A percentile compares a stretch with the other conserved stretches of the same genome.
Evolutionary conservation across 2,888 invertebrate genomes (phyloP).

Genomic region (Nomada goodeniana): DNA sequence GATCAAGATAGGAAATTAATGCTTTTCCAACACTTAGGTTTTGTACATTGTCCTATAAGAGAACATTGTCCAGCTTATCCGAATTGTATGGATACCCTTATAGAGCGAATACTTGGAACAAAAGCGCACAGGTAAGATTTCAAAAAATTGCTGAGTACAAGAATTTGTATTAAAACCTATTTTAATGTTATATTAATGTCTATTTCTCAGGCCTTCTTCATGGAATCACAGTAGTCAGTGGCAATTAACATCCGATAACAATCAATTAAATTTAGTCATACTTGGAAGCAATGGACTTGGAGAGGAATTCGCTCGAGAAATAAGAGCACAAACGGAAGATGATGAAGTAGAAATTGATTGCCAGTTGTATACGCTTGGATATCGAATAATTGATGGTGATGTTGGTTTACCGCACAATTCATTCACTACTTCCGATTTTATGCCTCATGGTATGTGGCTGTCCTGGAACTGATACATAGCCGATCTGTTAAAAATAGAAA

Average conservation of each 20-base stretch:
- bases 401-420: constrained; percentile 92
- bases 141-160: background rate
- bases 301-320: constrained; percentile 94
- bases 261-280: constrained; percentile 94
- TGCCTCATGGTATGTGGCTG: constrained; percentile 91
- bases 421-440: constrained; percentile 93
- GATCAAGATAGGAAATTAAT: constrained; percentile 98
- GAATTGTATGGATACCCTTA: constrained; percentile 92
- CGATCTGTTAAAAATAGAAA: background rate
- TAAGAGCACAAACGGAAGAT: constrained; percentile 93
- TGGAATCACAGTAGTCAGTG: constrained; percentile 89
- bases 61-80: constrained; percentile 97
- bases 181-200: background rate
- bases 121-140: constrained; percentile 87
- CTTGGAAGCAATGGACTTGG: constrained; percentile 95
- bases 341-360: constrained; percentile 94
- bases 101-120: constrained; percentile 89
- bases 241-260: constrained; percentile 88
- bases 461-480: background rate
- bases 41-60: constrained; percentile 96
- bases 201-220: constrained; percentile 85
- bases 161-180: background rate
- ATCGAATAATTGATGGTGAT: constrained; percentile 94
- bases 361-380: constrained; percentile 92
- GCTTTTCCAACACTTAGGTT: constrained; percentile 97